These are phyloP conservation scores for Erinaceus europaeus DNA, from an alignment of 2,113 vertebrate species.

Conservation along the genomic window DNA sequence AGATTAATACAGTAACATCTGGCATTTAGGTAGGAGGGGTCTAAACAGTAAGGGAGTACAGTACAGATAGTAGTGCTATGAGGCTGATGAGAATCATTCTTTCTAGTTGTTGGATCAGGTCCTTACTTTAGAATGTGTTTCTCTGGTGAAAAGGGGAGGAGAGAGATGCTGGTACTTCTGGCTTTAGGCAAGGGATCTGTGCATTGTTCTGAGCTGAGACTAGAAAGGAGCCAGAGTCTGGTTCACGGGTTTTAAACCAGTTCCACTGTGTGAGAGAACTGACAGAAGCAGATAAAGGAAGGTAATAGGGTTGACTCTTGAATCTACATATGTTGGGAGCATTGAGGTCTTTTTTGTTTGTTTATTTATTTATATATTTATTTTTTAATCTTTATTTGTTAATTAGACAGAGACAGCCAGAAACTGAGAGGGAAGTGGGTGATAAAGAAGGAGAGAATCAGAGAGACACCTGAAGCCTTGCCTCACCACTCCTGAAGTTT, in stretches of 20 bases:
- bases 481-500: too few species aligned
- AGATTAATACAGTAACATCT: neutral
- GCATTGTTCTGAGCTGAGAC: neutral
- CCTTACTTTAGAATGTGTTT: too few species aligned
- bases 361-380: too few species aligned
- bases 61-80: neutral
- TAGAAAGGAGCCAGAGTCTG: neutral
- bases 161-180: neutral
- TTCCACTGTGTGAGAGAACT: accelerated
- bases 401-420: too few species aligned
- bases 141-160: neutral
- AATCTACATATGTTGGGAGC: neutral
- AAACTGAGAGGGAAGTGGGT: too few species aligned
- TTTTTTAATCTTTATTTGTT: too few species aligned
- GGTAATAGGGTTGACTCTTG: neutral
- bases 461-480: too few species aligned
- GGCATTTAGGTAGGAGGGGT: neutral
- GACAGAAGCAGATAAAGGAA: neutral
- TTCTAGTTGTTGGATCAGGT: neutral
- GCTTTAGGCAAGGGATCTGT: neutral
- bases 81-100: neutral
- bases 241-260: neutral
- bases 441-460: too few species aligned
- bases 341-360: too few species aligned
- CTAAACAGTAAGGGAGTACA: too few species aligned